Base-by-base conservation (phyloP, 2,888 invertebrate species). In the Branchipolynoe longqiensis region DNA sequence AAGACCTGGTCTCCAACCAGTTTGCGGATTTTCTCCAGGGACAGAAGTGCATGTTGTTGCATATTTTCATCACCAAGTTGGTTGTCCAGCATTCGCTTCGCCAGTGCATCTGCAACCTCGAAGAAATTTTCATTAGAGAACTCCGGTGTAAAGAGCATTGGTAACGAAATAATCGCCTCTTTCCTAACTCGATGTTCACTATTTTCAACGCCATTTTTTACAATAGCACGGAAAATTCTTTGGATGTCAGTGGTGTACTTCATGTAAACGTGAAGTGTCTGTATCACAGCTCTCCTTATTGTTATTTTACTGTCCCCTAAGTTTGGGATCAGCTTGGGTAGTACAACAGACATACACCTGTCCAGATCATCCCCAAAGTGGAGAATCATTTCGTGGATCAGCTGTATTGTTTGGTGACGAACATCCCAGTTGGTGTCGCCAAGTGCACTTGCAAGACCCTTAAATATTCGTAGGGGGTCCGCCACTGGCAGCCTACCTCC, bases 351-450 rank as follows among this genome's bases (percentile, higher is more conserved):
- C 92, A 94, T 93, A 87, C 93, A 94, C 74, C 91, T 88, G 88
- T 94, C 94, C 54, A 93, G 87, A 14, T 93, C 91, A 84, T 90
- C 90, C 33, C 92, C 93, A 89, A 92, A 90, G 73, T 91, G 90
- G 8, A 92, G 93, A 82, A 92, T 93, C 85, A 92, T 89, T 89
- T 92, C 94, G 38, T 85, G 74, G 88, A 91, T 91, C 85, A 91
- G 91, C 86, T 94, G 93, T 33, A 94, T 92, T 86, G 94, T 94
- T 89, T 94, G 94, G 86, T 94, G 91, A 83, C 94, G 90, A 22
- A 94, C 93, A 89, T 94, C 94, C 94, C 94, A 94, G 86, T 94
- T 91, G 22, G 91, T 90, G 86, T 94, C 94, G 28, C 91, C 89
- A n/a, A 94, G 90, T 18, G 94, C 93, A 83, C 91, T 89, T 58